Conservation (phyloP, 2,797 vertebrate species). For the Silurus aristotelis region DNA sequence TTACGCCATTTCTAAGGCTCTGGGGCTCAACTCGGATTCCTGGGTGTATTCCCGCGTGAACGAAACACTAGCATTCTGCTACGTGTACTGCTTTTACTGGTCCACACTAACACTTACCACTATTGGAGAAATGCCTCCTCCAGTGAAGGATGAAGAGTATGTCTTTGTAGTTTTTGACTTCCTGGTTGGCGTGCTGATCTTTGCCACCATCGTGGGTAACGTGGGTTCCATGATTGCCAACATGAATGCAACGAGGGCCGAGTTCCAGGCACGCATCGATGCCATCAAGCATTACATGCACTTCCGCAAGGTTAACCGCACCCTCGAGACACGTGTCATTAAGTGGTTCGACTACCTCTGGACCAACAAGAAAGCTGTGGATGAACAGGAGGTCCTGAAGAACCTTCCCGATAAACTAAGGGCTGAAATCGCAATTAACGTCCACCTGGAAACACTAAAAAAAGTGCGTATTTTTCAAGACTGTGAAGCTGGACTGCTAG, state of each 20-base stretch:
- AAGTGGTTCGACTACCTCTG: conserved; percentile 98
- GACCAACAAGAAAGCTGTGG: conserved; percentile 91
- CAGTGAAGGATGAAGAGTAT: conserved; percentile 91
- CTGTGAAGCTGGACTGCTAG: conserved; percentile 90
- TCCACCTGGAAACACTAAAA: conserved; percentile 92
- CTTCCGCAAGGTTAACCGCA: conserved; percentile 91
- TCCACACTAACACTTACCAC: conserved; percentile 94
- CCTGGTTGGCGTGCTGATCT: conserved; percentile 89
- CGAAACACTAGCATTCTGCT: conserved; percentile 80
- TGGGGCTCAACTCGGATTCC: conserved; percentile 88
- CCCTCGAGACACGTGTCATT: conserved; percentile 92
- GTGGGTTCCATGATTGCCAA: conserved; percentile 98
- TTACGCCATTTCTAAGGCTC: conserved; percentile 91
- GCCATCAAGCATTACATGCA: conserved; percentile 98
- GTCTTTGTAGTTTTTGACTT: conserved; percentile 95
- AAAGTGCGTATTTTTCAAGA: conserved; percentile 95
- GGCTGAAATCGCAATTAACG: conserved; percentile 94
- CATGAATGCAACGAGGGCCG: conserved; percentile 93
- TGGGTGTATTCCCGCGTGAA: conserved; percentile 93
- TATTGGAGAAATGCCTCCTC: conserved; percentile 92
- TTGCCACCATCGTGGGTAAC: conserved; percentile 96
- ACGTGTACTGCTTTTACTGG: conserved; percentile 95
- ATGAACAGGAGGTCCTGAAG: conserved; percentile 87
- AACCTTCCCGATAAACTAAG: conserved; percentile 90
- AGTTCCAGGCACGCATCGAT: conserved; percentile 93